Conservation (phyloP, 2,888 invertebrate genomes). For the Lasius fuliginosus region DNA sequence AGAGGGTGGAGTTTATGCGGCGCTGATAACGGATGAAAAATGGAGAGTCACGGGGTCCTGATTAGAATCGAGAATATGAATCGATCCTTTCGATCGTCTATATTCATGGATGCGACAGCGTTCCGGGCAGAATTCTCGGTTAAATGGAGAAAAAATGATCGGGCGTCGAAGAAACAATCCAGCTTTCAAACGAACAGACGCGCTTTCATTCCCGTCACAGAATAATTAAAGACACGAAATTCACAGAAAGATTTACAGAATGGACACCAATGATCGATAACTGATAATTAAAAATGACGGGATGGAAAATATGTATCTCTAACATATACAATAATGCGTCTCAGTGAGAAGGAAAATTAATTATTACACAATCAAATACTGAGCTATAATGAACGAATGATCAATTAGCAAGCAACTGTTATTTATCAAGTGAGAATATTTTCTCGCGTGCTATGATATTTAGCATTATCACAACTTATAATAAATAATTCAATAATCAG, state of each 20-base stretch:
- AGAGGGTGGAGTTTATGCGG: slow-evolving; percentile 61
- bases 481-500: slow-evolving; percentile 21
- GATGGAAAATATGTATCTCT: neutral
- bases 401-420: neutral
- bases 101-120: slow-evolving; percentile 66
- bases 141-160: slow-evolving; percentile 58
- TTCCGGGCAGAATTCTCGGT: slow-evolving; percentile 37
- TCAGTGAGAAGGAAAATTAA: neutral
- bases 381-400: neutral
- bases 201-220: slow-evolving; percentile 35
- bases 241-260: slow-evolving; percentile 38
- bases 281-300: slow-evolving; percentile 49
- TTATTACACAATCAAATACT: neutral
- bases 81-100: slow-evolving; percentile 69
- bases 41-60: slow-evolving; percentile 68
- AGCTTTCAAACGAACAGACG: neutral
- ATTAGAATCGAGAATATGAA: slow-evolving; percentile 75
- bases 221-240: slow-evolving; percentile 63
- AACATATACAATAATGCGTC: neutral
- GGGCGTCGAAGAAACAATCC: slow-evolving; percentile 52
- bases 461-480: slow-evolving; percentile 5
- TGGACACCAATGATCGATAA: slow-evolving; percentile 47
- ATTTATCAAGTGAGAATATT: neutral
- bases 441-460: neutral
- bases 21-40: slow-evolving; percentile 75